Base-by-base conservation (phyloP, 1,140 invertebrate species). In the Amyelois transitella region DNA sequence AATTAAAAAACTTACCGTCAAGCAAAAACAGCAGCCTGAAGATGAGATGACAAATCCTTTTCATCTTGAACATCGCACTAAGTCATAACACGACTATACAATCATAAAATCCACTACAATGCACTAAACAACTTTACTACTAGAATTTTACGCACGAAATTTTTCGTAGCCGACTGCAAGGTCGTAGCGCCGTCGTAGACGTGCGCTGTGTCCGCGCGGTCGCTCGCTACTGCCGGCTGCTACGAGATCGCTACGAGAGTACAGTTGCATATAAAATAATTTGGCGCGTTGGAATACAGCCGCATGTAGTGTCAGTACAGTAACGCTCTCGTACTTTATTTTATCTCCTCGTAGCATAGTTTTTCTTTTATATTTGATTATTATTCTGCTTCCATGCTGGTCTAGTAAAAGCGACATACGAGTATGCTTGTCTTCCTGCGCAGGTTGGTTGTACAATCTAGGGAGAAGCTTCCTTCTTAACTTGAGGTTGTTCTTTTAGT, bases 41-140 rank as follows among this genome's bases (percentile, higher is more conserved):
- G 62, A 84, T 78, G 61, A 84, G 77, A 61, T 84, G 78, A 63
- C 77, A 84, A 75, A 84, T 84, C 77, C 78, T 74, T 77, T 74
- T 77, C 78, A 84, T 84, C 71, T 81, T 76, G 66, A 80, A 54
- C 45, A 48, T 48, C 20, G 20, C 45, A 20, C 12, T 48, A 21
- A 48, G 32, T 38, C 32, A 38, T 22, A 48, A 12, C 18, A 20
- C 18, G 12, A 48, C 19, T 45, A 20, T 12, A 20, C n/a, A 20
- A 47, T 20, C 19, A 20, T 47, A 18, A 7, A 47, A 47, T 21
- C 20, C 45, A 48, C 18, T 0, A 45, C 43, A 45, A 45, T 19
- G 19, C 18, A 45, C 18, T 19, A 45, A 45, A 45, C 43, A 19
- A 45, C 18, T 45, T 45, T 45, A 45, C 32, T 8, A 20, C 19